Evolutionary conservation across 2,888 invertebrate species (phyloP), one percentile per base, ranked within the genome.

Genomic region (Oxyteleia sp.): DNA sequence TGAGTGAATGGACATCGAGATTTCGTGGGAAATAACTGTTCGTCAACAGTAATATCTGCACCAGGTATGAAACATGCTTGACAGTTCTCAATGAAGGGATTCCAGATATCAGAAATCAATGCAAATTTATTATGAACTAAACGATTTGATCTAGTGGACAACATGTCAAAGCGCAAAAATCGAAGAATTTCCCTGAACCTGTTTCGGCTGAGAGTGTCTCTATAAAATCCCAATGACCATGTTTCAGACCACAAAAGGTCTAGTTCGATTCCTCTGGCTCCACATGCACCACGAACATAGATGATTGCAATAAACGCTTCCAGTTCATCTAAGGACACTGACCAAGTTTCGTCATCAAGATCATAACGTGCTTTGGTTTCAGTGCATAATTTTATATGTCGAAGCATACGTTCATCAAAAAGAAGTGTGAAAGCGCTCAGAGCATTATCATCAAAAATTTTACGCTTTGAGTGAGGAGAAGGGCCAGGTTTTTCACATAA

Each of bases 1-100:
- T 90, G 89, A 4, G 84, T 86, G 84, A 89, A 91, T 74, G 82
- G 80, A 68, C 88, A 90, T 72, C 89, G 76, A 38, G 78, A 72
- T 85, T 90, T 89, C 8, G 87, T 85, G 8, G 87, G 79, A 85
- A 89, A 89, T 53, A 89, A 76, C 66, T 90, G 87, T 76, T 88
- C 89, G 59, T 87, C 88, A 20, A 87, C 74, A 38, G 86, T 88
- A 51, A 85, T 66, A 78, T 78, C 61, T 41, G 55, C 38, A 7
- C 80, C 86, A 38, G 87, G 85, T 69, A 82, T 87, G 51, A 79
- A 86, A 59, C 84, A 86, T 11, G 78, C 72, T 29, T 38, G 32
- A 53, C 84, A 64, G 38, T 88, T 86, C 3, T 55, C 78, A 72
- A 87, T 88, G 57, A 88, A 88, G 63, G 43, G 82, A 63, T 68